Base-by-base conservation (phyloP, 2,888 invertebrate species). In the Cotesia congregata region DNA sequence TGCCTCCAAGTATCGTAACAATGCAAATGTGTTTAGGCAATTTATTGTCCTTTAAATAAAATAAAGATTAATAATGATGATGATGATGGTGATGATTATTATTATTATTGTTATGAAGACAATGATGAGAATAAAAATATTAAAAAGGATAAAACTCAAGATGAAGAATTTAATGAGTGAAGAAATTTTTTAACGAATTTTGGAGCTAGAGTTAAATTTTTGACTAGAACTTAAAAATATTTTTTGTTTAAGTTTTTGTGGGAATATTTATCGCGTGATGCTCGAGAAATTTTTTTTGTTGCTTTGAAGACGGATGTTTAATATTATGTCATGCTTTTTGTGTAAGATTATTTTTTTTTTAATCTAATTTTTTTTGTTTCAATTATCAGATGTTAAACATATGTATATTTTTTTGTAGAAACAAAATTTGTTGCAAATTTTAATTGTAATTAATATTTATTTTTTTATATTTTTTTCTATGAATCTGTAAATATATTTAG, bases 1-100 rank as follows among this genome's bases (percentile, higher is more conserved):
- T 77, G 77, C 77, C 77, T 74, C 70, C 70, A 67, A 39, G 59
- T 50, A 71, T 71, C 30, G 17, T 59, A 75, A 65, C 39, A 40
- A 74, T 75, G 15, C n/a, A 50, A 70, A 39, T 68, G 41, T 62
- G 39, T 74, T 65, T 74, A 61, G 30, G 5, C 9, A 39, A 68
- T 61, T 39, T 59, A 69, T 39, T 15, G 64, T 12, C 7, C 12
- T 20, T 7, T 2, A 30, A 40, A 40, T 9, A 38, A 70, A 50
- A 64, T 65, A 59, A 65, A 75, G 41, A 65, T 40, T 15, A 65
- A 65, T 12, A 65, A 67, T 65, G 15, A 59, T 41, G 9, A 59
- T 41, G 9, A 40, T 15, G 7, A 17, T 41, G 15, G 7, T 50
- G 7, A 50, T 50, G 7, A 41, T 50, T 50, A 50, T 50, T 50